Percentiles rank a stretch among this genome's conserved stretches.
Conservation (phyloP, 2,797 vertebrate species). For the Silurus lanzhouensis region DNA sequence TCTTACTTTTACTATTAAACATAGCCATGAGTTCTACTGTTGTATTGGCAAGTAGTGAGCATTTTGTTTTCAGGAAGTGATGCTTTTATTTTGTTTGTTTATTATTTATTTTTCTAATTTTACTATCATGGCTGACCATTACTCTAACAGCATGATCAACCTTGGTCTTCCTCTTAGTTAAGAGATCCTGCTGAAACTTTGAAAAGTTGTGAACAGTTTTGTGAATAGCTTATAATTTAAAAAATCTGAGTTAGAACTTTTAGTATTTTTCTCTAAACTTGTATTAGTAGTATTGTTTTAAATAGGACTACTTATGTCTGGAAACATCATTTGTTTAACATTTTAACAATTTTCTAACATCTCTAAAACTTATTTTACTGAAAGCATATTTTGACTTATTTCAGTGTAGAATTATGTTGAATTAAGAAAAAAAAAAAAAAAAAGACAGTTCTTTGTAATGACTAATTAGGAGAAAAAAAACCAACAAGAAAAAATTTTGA, state of each 20-base stretch:
- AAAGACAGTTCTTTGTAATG: background rate
- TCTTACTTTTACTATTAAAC: too few species aligned
- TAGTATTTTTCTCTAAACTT: background rate
- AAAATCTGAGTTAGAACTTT: background rate
- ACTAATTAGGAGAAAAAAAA: slow-evolving; percentile 1
- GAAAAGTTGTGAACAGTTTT: background rate
- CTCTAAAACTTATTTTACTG: background rate
- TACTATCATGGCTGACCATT: background rate
- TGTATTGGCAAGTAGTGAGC: background rate
- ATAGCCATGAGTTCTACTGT: too few species aligned
- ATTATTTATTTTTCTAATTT: background rate
- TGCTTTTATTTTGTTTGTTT: background rate
- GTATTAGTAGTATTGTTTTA: background rate
- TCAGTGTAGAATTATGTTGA: background rate
- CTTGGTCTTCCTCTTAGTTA: background rate
- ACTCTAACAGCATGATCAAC: background rate
- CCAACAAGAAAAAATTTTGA: too few species aligned
- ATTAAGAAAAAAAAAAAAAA: background rate
- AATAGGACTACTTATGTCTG: background rate
- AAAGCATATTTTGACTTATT: background rate
- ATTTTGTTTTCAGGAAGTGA: background rate
- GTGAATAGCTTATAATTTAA: background rate
- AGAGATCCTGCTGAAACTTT: background rate
- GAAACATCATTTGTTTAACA: background rate
- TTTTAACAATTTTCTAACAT: background rate